Evolutionary conservation across 2,797 vertebrate genomes (phyloP), one percentile per base, ranked within the genome.

Genomic region (Onychomys leucogaster): DNA sequence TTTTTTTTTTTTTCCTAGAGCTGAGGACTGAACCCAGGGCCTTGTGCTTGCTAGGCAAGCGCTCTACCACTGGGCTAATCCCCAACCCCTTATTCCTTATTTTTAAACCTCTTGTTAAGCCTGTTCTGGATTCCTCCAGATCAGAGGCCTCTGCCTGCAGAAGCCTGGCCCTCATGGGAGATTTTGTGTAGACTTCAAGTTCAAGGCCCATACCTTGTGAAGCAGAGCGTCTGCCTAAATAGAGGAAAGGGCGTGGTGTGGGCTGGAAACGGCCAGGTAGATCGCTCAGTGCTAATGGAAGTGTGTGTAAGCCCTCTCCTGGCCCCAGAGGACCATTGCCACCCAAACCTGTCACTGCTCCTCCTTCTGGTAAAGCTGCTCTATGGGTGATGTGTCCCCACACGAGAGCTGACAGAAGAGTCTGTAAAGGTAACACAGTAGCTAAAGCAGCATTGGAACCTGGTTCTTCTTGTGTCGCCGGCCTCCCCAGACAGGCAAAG

Each of bases 191-290:
- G 17, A 2, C 34, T 37, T 91, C 41, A 57, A 9, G 16, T 90
- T 55, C 41, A 91, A 46, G 34, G 14, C 13, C 73, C 13, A 2
- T 34, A 49, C n/a, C 77, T 55, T 27, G 13, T 1, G 25, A 57
- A 49, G 23, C 0, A 6, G 23, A 71, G 21, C n/a, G 8, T 10
- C 0, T 5, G 1, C 41, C 43, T 32, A 0, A 11, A 1, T 0
- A 67, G 55, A n/a, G 17, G 2, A 21, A 8, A 73, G 32, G 23
- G 1, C 2, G 0, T 41, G 6, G 16, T 5, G 37, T 29, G 34
- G 67, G 75, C 19, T n/a, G 12, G 29, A n/a, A 19, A 0, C 1
- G 27, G 27, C 32, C 5, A 57, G 1, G 9, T 37, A 46, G 6
- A 4, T 59, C 0, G 0, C 12, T 17, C 17, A 3, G 37, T 1